These are phyloP conservation scores for Valencia hispanica DNA, from an alignment of 2,797 vertebrate genomes.

Conservation along the genomic window DNA sequence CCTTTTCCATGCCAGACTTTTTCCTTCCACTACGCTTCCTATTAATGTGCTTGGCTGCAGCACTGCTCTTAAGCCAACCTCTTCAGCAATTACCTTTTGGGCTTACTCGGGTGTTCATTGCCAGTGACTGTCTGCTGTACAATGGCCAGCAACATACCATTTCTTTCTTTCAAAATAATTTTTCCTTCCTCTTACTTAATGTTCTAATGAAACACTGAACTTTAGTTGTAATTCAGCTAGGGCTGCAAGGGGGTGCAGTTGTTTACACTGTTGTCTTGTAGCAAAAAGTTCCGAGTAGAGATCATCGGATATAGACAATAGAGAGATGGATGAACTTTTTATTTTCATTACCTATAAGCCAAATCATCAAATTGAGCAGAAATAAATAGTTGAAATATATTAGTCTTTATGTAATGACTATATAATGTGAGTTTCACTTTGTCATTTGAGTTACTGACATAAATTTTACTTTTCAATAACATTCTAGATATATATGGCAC, in stretches of 20 bases:
- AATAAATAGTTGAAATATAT: neutral
- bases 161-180: neutral
- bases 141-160: neutral
- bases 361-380: neutral
- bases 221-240: neutral
- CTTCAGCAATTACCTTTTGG: neutral
- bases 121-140: neutral
- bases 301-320: too few species aligned
- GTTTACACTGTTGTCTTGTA: neutral
- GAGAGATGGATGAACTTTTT: neutral
- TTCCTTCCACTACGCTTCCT: neutral
- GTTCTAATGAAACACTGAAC: neutral
- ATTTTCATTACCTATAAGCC: neutral
- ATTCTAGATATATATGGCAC: neutral
- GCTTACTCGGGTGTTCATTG: neutral
- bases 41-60: neutral
- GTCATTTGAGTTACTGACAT: neutral
- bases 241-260: neutral
- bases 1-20: neutral
- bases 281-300: neutral
- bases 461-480: neutral
- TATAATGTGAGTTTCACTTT: neutral
- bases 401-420: neutral
- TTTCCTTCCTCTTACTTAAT: neutral
- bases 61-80: neutral